These are phyloP conservation scores for Lycopodina hypogea DNA, from an alignment of 37 sponge, comb jelly and placozoan species.

Conservation along the genomic window DNA sequence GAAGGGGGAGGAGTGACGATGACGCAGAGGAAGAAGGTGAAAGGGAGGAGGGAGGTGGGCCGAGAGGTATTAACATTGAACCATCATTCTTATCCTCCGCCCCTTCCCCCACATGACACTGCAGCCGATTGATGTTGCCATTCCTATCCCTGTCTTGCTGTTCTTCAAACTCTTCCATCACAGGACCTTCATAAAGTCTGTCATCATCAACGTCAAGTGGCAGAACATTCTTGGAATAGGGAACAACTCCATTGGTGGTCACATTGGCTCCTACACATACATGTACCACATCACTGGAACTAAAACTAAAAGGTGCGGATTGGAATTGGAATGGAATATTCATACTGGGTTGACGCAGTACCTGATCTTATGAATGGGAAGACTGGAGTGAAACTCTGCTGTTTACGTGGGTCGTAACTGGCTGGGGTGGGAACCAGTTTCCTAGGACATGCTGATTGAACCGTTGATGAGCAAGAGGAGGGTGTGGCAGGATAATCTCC, in stretches of 20 bases:
- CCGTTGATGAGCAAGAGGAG: conserved; percentile 1
- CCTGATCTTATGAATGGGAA: not conserved
- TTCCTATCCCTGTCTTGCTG: not conserved
- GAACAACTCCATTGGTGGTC: not conserved
- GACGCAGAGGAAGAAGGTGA: not conserved
- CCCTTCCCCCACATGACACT: not conserved
- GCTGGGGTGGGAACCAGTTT: conserved; percentile 41
- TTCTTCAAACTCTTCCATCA: not conserved
- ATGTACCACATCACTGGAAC: not conserved
- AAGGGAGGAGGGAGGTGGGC: not conserved
- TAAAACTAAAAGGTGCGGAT: too few species aligned
- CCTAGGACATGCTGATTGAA: conserved; percentile 40
- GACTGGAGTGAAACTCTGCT: conserved; percentile 46
- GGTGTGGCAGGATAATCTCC: not conserved
- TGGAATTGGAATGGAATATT: not conserved
- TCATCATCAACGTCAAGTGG: conserved; percentile 22
- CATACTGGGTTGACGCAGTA: not conserved
- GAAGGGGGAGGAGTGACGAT: conserved; percentile 2
- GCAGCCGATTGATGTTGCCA: not conserved
- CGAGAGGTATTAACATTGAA: not conserved
- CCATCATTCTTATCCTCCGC: not conserved
- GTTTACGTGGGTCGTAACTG: conserved; percentile 40
- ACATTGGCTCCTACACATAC: not conserved
- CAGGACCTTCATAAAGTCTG: not conserved
- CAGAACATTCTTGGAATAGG: not conserved